Conservation (phyloP, 2,113 vertebrate genomes). For the Gymnocephalus cernua region DNA sequence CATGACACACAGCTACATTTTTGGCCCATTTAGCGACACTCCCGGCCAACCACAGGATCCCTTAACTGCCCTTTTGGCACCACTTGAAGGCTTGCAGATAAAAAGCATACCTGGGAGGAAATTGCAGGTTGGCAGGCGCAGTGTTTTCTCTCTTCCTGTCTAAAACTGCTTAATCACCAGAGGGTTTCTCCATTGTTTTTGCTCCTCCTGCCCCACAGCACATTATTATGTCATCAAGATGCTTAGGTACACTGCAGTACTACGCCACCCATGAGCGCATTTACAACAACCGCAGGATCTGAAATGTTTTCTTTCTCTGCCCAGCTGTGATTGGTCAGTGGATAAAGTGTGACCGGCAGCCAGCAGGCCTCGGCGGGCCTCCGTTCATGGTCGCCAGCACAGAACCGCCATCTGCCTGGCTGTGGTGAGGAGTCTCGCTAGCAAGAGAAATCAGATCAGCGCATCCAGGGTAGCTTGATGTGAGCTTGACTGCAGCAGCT, state of each 20-base stretch:
- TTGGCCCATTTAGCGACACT: slow-evolving; percentile 38
- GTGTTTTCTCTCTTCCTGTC: slow-evolving; percentile 53
- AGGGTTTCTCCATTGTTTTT: slow-evolving; percentile 37
- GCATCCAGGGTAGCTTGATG: slow-evolving; percentile 10
- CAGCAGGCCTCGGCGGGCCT: neutral
- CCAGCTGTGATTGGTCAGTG: slow-evolving; percentile 43
- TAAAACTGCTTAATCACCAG: slow-evolving; percentile 75
- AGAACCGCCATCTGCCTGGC: slow-evolving; percentile 68
- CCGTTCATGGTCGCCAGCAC: slow-evolving; percentile 37
- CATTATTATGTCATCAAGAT: slow-evolving; percentile 52
- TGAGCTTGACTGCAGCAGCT: slow-evolving; percentile 7
- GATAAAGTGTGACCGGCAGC: neutral
- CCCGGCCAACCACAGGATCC: slow-evolving; percentile 19
- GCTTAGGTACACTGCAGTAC: slow-evolving; percentile 20
- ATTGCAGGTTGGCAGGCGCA: slow-evolving; percentile 74
- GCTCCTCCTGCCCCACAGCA: slow-evolving; percentile 50
- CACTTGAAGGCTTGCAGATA: slow-evolving; percentile 81
- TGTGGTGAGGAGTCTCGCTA: slow-evolving; percentile 46
- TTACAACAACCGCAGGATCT: slow-evolving; percentile 2
- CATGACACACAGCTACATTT: slow-evolving; percentile 23
- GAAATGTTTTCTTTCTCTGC: slow-evolving; percentile 2
- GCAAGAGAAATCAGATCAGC: slow-evolving; percentile 70
- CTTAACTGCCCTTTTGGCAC: slow-evolving; percentile 71
- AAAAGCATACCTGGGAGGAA: slow-evolving; percentile 83
- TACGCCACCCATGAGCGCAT: slow-evolving; percentile 75